Conservation (phyloP, 2,888 invertebrate genomes). For the Eristalinus aeneus region DNA sequence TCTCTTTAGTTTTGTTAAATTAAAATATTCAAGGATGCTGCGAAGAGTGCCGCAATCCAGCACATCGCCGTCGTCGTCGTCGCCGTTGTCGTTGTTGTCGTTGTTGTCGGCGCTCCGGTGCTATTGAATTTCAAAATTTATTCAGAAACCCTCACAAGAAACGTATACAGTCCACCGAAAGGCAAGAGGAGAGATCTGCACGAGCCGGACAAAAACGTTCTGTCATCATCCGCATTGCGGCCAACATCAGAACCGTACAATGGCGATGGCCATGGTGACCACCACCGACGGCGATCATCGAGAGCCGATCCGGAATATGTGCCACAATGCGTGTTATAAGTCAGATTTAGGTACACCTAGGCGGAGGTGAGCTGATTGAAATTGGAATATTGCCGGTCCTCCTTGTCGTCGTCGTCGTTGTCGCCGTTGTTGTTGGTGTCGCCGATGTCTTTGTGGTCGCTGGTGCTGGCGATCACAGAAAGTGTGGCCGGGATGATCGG, state of each 20-base stretch:
- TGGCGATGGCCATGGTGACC: slow-evolving; percentile 55
- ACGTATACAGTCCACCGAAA: slow-evolving; percentile 11
- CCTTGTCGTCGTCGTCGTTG: background rate
- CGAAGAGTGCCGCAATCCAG: slow-evolving; percentile 5
- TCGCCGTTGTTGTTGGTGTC: slow-evolving; percentile 37
- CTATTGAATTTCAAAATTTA: slow-evolving; percentile 71
- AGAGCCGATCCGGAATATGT: slow-evolving; percentile 60
- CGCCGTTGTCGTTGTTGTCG: slow-evolving; percentile 3
- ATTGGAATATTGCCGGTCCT: slow-evolving; percentile 66
- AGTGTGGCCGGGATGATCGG: slow-evolving; percentile 69
- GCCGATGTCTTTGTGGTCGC: slow-evolving; percentile 9
- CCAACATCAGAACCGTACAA: slow-evolving; percentile 62
- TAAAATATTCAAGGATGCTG: slow-evolving; percentile 65
- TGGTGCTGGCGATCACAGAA: slow-evolving; percentile 16
- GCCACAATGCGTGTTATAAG: slow-evolving; percentile 71
- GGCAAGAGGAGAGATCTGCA: background rate
- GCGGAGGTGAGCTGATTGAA: slow-evolving; percentile 70
- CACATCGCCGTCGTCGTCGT: background rate
- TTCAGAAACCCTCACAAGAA: slow-evolving; percentile 59
- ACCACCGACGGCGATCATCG: slow-evolving; percentile 36
- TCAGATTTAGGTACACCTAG: slow-evolving; percentile 71
- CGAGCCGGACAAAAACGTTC: slow-evolving; percentile 39
- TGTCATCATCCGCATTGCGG: slow-evolving; percentile 53
- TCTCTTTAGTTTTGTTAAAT: slow-evolving; percentile 69
- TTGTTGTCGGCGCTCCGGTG: slow-evolving; percentile 63